Evolutionary conservation across 2,113 vertebrate genomes (phyloP), one percentile per base, ranked within the genome.

Genomic region (Sebastes fasciatus): DNA sequence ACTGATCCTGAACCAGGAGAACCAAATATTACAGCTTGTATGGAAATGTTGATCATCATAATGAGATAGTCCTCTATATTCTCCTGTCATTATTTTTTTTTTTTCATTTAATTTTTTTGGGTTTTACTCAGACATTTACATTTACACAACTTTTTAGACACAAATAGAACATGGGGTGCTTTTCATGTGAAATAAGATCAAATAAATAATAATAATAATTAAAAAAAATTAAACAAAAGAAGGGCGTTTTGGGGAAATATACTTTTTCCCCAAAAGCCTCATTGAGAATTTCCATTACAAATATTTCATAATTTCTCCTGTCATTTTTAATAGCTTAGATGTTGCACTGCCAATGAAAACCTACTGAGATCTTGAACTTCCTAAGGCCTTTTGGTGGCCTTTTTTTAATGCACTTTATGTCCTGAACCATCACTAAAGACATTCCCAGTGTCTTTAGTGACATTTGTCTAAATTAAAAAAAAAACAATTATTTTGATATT

Each of bases 381-480:
- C 46, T 72, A 40, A 79, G 74, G 79, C 70, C 79, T 80, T 17
- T 19, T n/a, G 75, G 45, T 67, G 75, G 78, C 60, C 80, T 79
- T 85, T 78, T 86, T 90, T 66, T 13, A 52, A 77, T 87, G 95
- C 96, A 96, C 96, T 96, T 96, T 96, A 96, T 76, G 80, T 71
- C 71, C 80, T 77, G 74, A 88, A 82, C 75, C 82, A 85, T 75
- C 84, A 89, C 62, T 58, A 63, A 74, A 82, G 84, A 70, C 64
- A 72, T 82, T 49, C 65, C 21, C 49, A 43, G 68, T 85, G 78
- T 91, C 84, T 65, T 77, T 62, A 70, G 54, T 86, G 84, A 75
- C 14, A 43, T 79, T 34, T 78, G 69, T 85, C 67, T 80, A 87
- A 90, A 88, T 80, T 69, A 77, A 85, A 84, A 86, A 67, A 79